Percentiles rank a stretch among this genome's conserved stretches.
phyloP scores from a whole-genome alignment of 92 coral and sea anemone genomes.

The Scolanthus callimorphus region DNA sequence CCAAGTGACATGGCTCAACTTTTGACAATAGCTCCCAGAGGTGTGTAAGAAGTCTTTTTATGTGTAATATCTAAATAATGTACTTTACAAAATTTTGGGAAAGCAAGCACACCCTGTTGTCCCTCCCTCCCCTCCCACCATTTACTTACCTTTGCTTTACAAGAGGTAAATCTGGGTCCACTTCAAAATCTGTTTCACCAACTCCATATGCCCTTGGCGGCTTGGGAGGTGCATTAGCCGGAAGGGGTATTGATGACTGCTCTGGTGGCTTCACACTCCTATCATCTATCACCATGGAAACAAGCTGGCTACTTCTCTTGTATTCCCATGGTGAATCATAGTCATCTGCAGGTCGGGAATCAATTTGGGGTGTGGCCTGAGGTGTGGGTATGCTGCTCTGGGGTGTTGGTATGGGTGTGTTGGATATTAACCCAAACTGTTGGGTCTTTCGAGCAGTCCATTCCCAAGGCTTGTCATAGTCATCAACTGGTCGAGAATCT shows the following conservation, averaged over 20 bases:
- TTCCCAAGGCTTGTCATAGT: conserved; percentile 98
- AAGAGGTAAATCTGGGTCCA: conserved; percentile 73
- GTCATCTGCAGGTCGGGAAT: conserved; percentile 58
- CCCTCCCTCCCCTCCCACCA: neutral
- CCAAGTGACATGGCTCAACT: too few relatives aligned
- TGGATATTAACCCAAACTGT: conserved; percentile 1
- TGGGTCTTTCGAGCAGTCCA: conserved; percentile 38
- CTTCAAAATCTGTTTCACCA: conserved; percentile 4
- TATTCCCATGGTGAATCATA: conserved; percentile 98
- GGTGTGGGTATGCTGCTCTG: conserved; percentile 10
- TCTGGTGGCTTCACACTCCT: conserved; percentile 2
- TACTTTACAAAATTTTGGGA: too few relatives aligned
- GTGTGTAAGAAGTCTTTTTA: too few relatives aligned
- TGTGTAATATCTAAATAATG: too few relatives aligned
- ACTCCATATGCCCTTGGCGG: conserved; percentile 59
- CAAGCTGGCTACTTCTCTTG: conserved; percentile 55
- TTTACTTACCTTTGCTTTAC: conserved; percentile 75
- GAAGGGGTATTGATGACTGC: neutral
- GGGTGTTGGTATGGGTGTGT: conserved; percentile 7
- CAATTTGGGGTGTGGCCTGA: conserved; percentile 61
- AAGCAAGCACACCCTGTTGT: too few relatives aligned
- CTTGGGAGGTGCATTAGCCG: conserved; percentile 46
- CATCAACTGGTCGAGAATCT: conserved; percentile 66
- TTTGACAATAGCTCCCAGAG: too few relatives aligned
- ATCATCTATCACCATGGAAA: conserved; percentile 29